A percentile compares a stretch with the other conserved stretches of the same genome.
Conservation (phyloP, 2,113 vertebrate genomes). For the Apeltes quadracus region DNA sequence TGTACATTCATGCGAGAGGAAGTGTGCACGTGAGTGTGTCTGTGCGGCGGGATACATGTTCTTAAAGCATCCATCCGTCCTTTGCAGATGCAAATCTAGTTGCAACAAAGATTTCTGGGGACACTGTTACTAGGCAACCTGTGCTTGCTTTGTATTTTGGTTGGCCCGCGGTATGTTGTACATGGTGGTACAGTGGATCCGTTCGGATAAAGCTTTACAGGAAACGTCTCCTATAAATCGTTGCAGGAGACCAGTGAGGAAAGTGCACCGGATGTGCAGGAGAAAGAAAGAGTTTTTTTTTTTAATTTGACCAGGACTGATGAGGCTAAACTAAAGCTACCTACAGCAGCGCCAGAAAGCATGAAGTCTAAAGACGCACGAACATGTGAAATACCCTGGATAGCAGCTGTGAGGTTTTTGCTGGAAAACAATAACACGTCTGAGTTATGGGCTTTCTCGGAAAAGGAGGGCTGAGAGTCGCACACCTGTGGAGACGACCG, state of each 20-base stretch:
- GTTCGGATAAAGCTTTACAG: conserved; percentile 31
- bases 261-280: background rate
- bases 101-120: conserved; percentile 68
- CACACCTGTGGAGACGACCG: conserved; percentile 60
- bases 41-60: conserved; percentile 41
- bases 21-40: conserved; percentile 24
- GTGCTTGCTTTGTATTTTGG: conserved; percentile 64
- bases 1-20: conserved; percentile 44
- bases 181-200: conserved; percentile 38
- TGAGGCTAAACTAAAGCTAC: conserved; percentile 18
- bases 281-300: conserved; percentile 2
- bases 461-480: conserved; percentile 42
- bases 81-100: conserved; percentile 74
- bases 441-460: conserved; percentile 63
- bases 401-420: conserved; percentile 27
- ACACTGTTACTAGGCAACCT: conserved; percentile 82
- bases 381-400: conserved; percentile 26
- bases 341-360: conserved; percentile 4
- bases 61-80: conserved; percentile 61
- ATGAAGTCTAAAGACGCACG: conserved; percentile 8
- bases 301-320: conserved; percentile 11
- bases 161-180: conserved; percentile 44
- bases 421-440: conserved; percentile 47
- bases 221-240: background rate
- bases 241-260: background rate